Evolutionary conservation across 2,113 vertebrate species (phyloP).

Genomic region (Cephalopterus ornatus): DNA sequence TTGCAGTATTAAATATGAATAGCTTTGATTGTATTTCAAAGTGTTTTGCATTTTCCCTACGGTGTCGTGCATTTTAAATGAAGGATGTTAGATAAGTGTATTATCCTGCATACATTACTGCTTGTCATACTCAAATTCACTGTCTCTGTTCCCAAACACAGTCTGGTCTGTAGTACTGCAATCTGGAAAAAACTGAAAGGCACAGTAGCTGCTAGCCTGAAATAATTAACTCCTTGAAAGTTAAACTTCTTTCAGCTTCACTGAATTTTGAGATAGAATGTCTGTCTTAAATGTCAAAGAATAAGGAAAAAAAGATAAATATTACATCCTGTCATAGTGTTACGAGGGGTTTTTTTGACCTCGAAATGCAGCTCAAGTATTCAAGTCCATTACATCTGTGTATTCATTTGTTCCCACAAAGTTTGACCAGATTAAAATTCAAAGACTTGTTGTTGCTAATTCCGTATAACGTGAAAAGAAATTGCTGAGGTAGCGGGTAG

Average conservation of each 20-base stretch:
- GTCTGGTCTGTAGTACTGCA: neutral
- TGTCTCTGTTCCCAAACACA: neutral
- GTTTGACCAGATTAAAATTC: neutral
- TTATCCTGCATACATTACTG: neutral
- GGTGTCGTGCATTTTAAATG: constrained; percentile 1
- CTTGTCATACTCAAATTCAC: neutral
- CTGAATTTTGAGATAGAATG: neutral
- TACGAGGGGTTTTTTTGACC: neutral
- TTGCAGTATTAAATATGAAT: constrained; percentile 42
- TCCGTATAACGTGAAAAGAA: neutral
- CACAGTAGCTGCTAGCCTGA: neutral
- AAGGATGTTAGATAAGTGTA: neutral
- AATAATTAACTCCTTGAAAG: neutral
- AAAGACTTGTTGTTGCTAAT: neutral
- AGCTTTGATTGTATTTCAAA: constrained; percentile 35
- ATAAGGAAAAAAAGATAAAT: neutral
- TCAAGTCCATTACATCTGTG: neutral
- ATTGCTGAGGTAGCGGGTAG: neutral
- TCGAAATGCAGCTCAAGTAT: neutral
- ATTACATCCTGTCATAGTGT: neutral
- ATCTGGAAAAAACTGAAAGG: neutral
- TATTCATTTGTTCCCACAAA: neutral
- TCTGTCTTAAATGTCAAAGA: neutral
- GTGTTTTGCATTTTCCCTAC: neutral
- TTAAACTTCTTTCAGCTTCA: neutral